Evolutionary conservation across 2,797 vertebrate genomes (phyloP).

Genomic region (Steatocranus sp.): DNA sequence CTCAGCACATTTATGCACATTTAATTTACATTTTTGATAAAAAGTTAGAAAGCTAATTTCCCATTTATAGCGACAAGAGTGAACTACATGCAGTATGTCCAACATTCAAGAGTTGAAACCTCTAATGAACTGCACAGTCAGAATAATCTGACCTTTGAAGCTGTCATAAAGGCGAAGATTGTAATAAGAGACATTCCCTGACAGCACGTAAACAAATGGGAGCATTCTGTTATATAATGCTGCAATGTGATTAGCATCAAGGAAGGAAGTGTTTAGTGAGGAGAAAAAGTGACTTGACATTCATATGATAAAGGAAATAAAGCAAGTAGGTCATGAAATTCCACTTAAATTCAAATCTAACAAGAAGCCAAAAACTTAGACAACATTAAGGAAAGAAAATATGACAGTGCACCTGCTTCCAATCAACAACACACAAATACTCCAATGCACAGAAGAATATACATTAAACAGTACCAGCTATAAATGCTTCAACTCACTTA

Average conservation of each 20-base stretch:
- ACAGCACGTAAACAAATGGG: not conserved
- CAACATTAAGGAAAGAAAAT: not conserved
- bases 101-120: not conserved
- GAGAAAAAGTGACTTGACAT: not conserved
- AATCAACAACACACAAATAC: not conserved
- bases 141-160: constrained; percentile 11
- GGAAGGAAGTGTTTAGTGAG: not conserved
- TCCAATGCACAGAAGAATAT: not conserved
- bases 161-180: not conserved
- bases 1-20: not conserved
- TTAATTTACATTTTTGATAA: constrained; percentile 6
- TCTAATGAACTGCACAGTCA: not conserved
- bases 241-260: not conserved
- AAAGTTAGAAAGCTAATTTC: not conserved
- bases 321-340: not conserved
- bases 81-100: not conserved
- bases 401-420: not conserved
- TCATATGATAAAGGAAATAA: not conserved
- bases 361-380: not conserved
- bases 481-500: constrained; percentile 79
- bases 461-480: not conserved
- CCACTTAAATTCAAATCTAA: not conserved
- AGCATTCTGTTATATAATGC: not conserved
- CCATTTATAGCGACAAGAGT: not conserved
- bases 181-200: not conserved